Evolutionary conservation across 1,140 invertebrate genomes (phyloP), one percentile per base, ranked within the genome.

Genomic region (Rhagoletis zephyria): DNA sequence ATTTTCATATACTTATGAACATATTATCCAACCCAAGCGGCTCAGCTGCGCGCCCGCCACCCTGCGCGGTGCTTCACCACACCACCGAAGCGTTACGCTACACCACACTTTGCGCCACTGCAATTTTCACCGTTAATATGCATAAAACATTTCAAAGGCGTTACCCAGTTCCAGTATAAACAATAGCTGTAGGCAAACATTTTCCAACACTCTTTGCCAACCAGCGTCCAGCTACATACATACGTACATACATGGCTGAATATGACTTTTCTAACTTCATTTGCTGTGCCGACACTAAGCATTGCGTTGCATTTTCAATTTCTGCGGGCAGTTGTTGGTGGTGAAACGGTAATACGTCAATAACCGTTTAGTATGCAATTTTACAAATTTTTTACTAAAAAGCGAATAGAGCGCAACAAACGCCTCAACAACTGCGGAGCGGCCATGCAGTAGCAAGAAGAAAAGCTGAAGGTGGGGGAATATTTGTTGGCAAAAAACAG

Each of bases 141-240:
- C 74, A 81, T 81, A 81, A 81, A 56, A 81, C 45, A 81, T 81
- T 81, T 81, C 16, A 81, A 81, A 81, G 74, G 74, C 74, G 74
- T 81, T 74, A 48, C 67, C 30, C 67, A 74, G 67, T 74, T 81
- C 19, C 74, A 51, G 74, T 56, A 59, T 81, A 81, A 81, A 59
- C 74, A 81, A 56, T 81, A 59, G 48, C 74, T 59, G 4, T 19
- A 56, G 74, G 74, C 48, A 16, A 56, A 77, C 7, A 81, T 56
- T 56, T 81, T 56, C 48, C 48, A 56, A 4, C 48, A 81, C 48
- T 19, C 45, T 81, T 56, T 70, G 10, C 12, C 61, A 2, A 30
- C 61, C 61, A 16, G 4, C 12, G 12, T 60, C 59, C 6, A 7
- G 6, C 6, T 60, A 60, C 59, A 60, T 60, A 60, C 6, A 40